Evolutionary conservation across 2,113 vertebrate species (phyloP), one percentile per base, ranked within the genome.

Genomic region (Leptobrachium leishanense): DNA sequence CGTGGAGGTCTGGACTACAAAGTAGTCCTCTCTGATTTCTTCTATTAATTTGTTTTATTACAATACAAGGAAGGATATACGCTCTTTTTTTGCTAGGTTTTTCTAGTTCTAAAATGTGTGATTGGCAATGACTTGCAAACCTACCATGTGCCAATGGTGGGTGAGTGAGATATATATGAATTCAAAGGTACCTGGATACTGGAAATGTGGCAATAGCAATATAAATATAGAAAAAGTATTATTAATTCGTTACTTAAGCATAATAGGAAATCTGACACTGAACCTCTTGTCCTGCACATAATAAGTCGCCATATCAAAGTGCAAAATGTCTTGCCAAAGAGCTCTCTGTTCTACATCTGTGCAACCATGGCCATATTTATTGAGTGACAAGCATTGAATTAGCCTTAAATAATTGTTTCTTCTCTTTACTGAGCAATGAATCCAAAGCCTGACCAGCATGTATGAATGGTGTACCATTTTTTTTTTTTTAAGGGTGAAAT

Each of bases 301-400:
- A 79, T 66, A 73, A 79, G 77, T 73, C 63, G 57, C 73, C 77
- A 53, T 77, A 10, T 43, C 62, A 20, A 66, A 67, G 50, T 57
- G 63, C 40, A 11, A 73, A 31, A 39, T 9, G 43, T 55, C 44
- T 74, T 79, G 62, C 63, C 70, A 68, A 50, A 7, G 42, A 67
- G 77, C 54, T 62, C 54, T 62, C 71, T 73, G 53, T 63, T 39
- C 64, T 79, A 68, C 77, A 79, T 79, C 77, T 79, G 77, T 62
- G 67, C 71, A 74, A 43, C 63, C 71, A 74, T 63, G 73, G 72
- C 78, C 67, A 68, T 74, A 74, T 81, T 81, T 74, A 81, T 74
- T 81, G 78, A 81, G 53, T 81, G 78, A 81, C 78, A 74, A 81
- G 64, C 72, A 74, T 74, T 74, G 72, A 81, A 81, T 81, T 74